phyloP scores from a whole-genome alignment of 1,140 invertebrate genomes.

The Drosophila pandora region DNA sequence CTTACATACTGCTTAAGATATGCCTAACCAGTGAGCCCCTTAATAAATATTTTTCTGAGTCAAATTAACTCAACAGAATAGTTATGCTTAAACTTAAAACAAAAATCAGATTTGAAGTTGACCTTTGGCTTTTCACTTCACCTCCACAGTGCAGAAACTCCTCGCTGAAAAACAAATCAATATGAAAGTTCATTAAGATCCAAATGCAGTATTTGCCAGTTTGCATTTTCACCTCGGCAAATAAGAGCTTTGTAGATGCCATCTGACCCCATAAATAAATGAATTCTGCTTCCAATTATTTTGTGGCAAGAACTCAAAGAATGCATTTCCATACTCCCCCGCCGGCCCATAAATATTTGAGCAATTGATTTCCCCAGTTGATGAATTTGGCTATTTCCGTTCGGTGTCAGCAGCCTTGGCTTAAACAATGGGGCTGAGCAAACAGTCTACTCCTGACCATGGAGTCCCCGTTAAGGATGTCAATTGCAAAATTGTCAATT shows the following conservation, averaged over 20 bases:
- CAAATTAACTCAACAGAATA: too few species aligned
- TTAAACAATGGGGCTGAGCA: slow-evolving; percentile 16
- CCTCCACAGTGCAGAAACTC: neutral
- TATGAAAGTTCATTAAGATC: neutral
- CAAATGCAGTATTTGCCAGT: neutral
- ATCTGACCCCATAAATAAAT: slow-evolving; percentile 21
- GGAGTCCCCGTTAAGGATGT: slow-evolving; percentile 20
- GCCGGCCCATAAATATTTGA: slow-evolving; percentile 33
- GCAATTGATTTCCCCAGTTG: slow-evolving; percentile 47
- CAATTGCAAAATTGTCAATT: slow-evolving; percentile 56
- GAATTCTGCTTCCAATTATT: slow-evolving; percentile 7
- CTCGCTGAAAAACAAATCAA: neutral
- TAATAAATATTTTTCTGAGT: too few species aligned
- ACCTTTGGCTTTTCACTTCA: too few species aligned
- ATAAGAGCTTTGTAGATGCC: slow-evolving; percentile 3
- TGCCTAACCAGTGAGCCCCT: too few species aligned
- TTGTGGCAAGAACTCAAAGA: slow-evolving; percentile 18
- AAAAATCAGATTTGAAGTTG: too few species aligned
- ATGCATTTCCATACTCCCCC: slow-evolving; percentile 25
- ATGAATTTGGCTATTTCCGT: slow-evolving; percentile 6
- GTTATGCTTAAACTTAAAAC: too few species aligned
- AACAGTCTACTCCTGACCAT: slow-evolving; percentile 12
- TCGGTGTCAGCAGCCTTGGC: slow-evolving; percentile 21
- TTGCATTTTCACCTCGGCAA: neutral
- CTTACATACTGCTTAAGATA: too few species aligned